Evolutionary conservation across 2,888 invertebrate species (phyloP).

Genomic region (Tanypteryx hageni): DNA sequence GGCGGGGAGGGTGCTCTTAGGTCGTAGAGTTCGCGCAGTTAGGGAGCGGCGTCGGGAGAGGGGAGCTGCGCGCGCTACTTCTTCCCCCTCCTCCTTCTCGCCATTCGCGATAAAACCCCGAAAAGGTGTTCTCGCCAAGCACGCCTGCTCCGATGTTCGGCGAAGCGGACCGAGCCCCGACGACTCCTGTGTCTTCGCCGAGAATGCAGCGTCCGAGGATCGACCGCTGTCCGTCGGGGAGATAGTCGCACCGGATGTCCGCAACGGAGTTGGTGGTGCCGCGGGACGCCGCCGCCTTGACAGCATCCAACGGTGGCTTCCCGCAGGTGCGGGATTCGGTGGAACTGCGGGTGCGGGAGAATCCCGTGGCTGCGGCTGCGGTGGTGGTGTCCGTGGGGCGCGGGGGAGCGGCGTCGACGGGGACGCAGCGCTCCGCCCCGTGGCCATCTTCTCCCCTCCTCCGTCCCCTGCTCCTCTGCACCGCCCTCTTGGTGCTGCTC

Average conservation of each 20-base stretch:
- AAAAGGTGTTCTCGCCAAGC: background rate
- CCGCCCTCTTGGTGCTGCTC: background rate
- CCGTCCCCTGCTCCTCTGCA: background rate
- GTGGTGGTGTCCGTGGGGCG: too few relatives aligned
- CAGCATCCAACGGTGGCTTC: conserved; percentile 65
- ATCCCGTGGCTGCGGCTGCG: conserved; percentile 43
- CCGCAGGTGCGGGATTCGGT: conserved; percentile 66
- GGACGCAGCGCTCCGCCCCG: background rate
- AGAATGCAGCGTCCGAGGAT: conserved; percentile 51
- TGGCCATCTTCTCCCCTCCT: background rate
- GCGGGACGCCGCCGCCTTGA: conserved; percentile 65
- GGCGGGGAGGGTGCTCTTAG: conserved; percentile 67
- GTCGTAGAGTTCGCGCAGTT: conserved; percentile 55
- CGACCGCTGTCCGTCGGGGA: conserved; percentile 60
- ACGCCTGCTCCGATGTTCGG: background rate
- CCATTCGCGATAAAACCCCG: background rate
- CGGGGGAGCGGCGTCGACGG: too few relatives aligned
- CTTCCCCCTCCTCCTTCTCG: background rate
- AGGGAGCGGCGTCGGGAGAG: background rate
- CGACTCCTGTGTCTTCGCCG: conserved; percentile 58
- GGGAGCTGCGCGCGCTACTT: background rate
- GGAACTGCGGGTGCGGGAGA: conserved; percentile 66
- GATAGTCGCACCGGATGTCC: conserved; percentile 67
- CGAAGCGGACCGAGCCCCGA: conserved; percentile 39
- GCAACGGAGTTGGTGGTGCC: conserved; percentile 48